phyloP scores from a whole-genome alignment of 2,888 invertebrate genomes.

The Endotricha flammealis region DNA sequence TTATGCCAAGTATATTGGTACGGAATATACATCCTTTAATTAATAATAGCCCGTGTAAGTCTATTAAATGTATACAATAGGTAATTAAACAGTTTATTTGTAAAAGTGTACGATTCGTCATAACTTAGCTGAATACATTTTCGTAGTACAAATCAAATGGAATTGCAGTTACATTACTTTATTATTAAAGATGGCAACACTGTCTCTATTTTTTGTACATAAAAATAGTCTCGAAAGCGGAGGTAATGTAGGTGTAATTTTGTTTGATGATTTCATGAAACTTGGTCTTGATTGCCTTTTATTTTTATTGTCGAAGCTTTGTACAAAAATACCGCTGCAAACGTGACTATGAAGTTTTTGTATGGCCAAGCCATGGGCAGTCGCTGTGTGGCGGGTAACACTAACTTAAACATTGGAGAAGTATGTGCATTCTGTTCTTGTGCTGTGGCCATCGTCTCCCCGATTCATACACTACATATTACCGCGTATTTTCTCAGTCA shows the following conservation, averaged over 20 bases:
- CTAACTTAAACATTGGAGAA: conserved; percentile 17
- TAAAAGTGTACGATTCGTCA: conserved; percentile 39
- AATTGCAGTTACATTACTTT: conserved; percentile 40
- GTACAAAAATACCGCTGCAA: conserved; percentile 38
- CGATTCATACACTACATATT: no score
- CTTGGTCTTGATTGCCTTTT: conserved; percentile 43
- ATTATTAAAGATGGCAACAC: conserved; percentile 39
- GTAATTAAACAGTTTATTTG: conserved; percentile 1
- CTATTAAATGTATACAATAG: no score
- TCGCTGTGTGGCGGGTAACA: conserved; percentile 23
- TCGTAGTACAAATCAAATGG: conserved; percentile 38
- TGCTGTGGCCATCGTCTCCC: conserved; percentile 27
- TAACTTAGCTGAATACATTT: conserved; percentile 38
- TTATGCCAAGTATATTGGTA: no score
- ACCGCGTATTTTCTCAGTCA: no score
- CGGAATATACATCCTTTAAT: no score
- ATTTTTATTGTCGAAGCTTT: conserved; percentile 33
- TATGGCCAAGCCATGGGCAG: conserved; percentile 35
- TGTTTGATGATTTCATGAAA: conserved; percentile 28
- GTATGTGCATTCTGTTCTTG: conserved; percentile 25
- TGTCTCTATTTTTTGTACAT: conserved; percentile 49
- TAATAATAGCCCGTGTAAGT: no score
- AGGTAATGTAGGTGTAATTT: conserved; percentile 40
- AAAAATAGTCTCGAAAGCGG: conserved; percentile 38
- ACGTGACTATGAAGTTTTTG: conserved; percentile 26